Evolutionary conservation across 2,797 vertebrate genomes (phyloP).

Genomic region (Syncerus caffer): DNA sequence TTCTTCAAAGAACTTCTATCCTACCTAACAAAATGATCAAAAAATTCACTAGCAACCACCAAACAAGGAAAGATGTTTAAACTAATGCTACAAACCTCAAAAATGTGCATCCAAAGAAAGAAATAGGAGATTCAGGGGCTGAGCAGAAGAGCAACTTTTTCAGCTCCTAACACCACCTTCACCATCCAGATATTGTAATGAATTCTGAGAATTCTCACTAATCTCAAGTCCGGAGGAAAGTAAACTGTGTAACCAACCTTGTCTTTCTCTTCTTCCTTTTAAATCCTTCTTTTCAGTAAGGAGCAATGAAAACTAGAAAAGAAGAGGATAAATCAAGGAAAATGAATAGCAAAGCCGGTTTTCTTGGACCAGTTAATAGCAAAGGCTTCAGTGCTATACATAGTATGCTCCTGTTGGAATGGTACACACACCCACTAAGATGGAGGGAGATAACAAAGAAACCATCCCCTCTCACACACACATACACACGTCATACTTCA

Average conservation of each 20-base stretch:
- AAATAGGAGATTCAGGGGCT: not conserved
- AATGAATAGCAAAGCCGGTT: not conserved
- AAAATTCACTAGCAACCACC: not conserved
- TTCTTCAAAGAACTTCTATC: not conserved
- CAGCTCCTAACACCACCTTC: not conserved
- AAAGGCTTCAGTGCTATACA: not conserved
- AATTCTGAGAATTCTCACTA: not conserved
- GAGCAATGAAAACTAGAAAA: not conserved
- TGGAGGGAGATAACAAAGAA: not conserved
- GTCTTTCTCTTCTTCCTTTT: not conserved
- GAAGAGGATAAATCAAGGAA: not conserved
- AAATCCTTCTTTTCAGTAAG: not conserved
- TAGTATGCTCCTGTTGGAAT: not conserved
- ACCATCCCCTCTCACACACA: not conserved
- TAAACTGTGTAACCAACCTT: not conserved
- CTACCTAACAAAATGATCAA: not conserved
- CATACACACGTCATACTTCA: not conserved
- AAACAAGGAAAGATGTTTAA: not conserved
- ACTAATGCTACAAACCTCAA: not conserved
- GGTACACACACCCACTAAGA: not conserved
- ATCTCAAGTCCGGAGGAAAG: not conserved
- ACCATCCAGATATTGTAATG: not conserved
- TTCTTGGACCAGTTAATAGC: not conserved
- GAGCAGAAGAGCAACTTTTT: not conserved
- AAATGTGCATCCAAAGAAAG: not conserved